Evolutionary conservation across 2,888 invertebrate genomes (phyloP), one percentile per base, ranked within the genome.

Genomic region (Dicyrtoma fusca): DNA sequence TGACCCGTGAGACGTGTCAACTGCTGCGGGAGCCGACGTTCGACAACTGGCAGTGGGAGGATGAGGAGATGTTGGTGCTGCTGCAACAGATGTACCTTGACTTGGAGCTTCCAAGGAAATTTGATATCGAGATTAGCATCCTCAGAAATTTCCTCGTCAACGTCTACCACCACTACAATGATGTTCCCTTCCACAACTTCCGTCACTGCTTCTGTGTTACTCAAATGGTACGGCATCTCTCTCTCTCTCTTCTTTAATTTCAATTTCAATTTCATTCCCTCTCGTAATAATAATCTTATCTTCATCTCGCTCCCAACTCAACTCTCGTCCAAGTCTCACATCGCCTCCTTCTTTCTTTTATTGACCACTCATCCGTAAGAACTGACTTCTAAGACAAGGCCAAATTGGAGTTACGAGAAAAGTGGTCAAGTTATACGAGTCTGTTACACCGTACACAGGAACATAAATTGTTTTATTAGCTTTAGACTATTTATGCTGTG

Each of bases 111-210:
- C 87, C 89, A 76, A 86, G 88, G 77, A 90, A 89, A 84, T 92
- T 92, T 64, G 88, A 89, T 84, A 90, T 92, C 82, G 89, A 91
- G 82, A 86, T 90, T 81, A 86, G 86, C 74, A 88, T 88, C 72
- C 85, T 91, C 78, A 86, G 90, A 77, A 89, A 89, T 83, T 91
- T 91, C 85, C 86, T 91, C 69, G 90, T 89, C 83, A 89, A 90
- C 84, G 89, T 90, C 80, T 91, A 90, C 85, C 90, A 90, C 83
- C 89, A 90, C 83, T 92, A 92, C 86, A 90, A 92, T 85, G 91
- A 91, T 84, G 92, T 92, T 82, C 92, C 92, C 75, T 92, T 92
- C 85, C 92, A 92, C 84, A 92, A 92, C 85, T 92, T 92, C 84
- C 87, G 92, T 79, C 92, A 92, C 83, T 92, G 91, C 84, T 92